These are phyloP conservation scores for Pardosa pseudoannulata DNA, from an alignment of 2,888 invertebrate species.

Conservation along the genomic window DNA sequence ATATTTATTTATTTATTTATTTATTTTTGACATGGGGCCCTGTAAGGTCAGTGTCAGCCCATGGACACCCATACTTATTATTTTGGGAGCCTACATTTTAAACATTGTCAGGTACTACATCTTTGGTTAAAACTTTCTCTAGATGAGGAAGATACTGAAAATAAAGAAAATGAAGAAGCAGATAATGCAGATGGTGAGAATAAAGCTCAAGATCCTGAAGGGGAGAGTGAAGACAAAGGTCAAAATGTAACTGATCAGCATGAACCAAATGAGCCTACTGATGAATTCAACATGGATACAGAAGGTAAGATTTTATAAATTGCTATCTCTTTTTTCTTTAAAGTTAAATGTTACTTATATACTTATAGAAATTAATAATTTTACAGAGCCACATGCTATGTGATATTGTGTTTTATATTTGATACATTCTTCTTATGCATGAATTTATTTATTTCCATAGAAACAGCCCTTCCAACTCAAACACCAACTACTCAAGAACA, in stretches of 20 bases:
- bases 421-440: too few species aligned
- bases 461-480: constrained; percentile 36
- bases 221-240: constrained; percentile 79
- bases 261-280: background rate
- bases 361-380: too few species aligned
- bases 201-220: constrained; percentile 78
- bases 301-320: background rate
- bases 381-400: too few species aligned
- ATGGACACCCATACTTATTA: too few species aligned
- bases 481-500: constrained; percentile 22
- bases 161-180: constrained; percentile 17
- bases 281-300: background rate
- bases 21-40: too few species aligned
- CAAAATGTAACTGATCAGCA: constrained; percentile 80
- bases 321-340: background rate
- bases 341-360: too few species aligned
- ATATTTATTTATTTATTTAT: too few species aligned
- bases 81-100: too few species aligned
- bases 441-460: constrained; percentile 5
- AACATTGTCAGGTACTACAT: too few species aligned
- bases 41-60: too few species aligned
- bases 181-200: background rate
- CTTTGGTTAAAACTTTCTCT: too few species aligned
- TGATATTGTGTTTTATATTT: too few species aligned
- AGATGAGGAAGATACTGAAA: constrained; percentile 30